Conservation (phyloP, 2,113 vertebrate species). For the Perca flavescens region DNA sequence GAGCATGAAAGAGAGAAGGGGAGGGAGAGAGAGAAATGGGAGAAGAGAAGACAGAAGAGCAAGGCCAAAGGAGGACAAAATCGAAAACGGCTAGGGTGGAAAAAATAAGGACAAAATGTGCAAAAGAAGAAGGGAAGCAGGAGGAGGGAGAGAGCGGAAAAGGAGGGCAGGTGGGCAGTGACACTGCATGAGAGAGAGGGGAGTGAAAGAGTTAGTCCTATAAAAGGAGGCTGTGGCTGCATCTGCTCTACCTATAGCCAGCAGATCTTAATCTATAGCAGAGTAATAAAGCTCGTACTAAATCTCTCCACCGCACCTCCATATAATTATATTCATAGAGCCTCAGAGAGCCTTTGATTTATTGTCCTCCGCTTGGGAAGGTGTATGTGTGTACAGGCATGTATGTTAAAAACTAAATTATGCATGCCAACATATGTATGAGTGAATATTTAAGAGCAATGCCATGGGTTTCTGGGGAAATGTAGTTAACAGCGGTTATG, state of each 20-base stretch:
- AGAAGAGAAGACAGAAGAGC: conserved; percentile 57
- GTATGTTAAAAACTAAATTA: neutral
- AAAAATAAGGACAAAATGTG: conserved; percentile 67
- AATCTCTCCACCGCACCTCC: conserved; percentile 75
- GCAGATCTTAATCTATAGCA: conserved; percentile 80
- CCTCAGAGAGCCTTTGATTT: conserved; percentile 70
- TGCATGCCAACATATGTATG: neutral
- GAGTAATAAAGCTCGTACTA: conserved; percentile 77
- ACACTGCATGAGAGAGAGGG: conserved; percentile 32
- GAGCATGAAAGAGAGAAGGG: neutral
- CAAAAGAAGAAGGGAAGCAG: conserved; percentile 41
- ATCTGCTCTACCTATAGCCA: conserved; percentile 78
- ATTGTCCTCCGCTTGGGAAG: conserved; percentile 23
- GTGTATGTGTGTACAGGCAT: conserved; percentile 28
- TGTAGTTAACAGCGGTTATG: conserved; percentile 3
- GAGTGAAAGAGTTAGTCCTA: conserved; percentile 49
- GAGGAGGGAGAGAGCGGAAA: conserved; percentile 5
- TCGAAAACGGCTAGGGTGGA: conserved; percentile 48
- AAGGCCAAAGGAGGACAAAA: conserved; percentile 73
- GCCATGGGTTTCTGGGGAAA: conserved; percentile 22
- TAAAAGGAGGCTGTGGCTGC: conserved; percentile 62
- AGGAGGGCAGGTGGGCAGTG: conserved; percentile 31
- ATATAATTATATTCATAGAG: conserved; percentile 81
- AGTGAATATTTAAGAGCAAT: conserved; percentile 27
- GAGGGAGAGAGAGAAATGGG: conserved; percentile 6